Percentiles rank a stretch among this genome's conserved stretches.
phyloP scores from a whole-genome alignment of 2,888 invertebrate species.

The Cylloceria caligata region DNA sequence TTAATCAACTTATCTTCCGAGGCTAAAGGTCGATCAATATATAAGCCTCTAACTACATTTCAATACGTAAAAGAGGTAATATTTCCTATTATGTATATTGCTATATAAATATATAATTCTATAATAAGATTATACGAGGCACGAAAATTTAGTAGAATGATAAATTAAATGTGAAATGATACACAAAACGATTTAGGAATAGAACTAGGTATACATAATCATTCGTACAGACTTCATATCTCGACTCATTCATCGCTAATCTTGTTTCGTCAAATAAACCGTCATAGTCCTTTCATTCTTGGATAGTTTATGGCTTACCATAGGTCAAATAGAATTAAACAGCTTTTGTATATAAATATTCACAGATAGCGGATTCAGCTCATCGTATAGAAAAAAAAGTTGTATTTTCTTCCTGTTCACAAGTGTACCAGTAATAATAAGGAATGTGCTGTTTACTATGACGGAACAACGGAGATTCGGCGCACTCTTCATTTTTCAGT shows the following conservation, averaged over 20 bases:
- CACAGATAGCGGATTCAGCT: not conserved
- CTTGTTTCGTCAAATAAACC: not conserved
- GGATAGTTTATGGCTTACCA: not conserved
- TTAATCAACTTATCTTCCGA: too few species aligned
- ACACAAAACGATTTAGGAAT: not conserved
- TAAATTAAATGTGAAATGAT: not conserved
- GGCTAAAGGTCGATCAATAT: not conserved
- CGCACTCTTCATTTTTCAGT: not conserved
- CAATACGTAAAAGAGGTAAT: not conserved
- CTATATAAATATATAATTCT: not conserved
- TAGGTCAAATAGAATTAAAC: not conserved
- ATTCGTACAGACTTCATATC: not conserved
- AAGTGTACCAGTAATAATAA: not conserved
- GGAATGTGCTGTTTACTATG: not conserved
- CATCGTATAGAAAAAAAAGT: not conserved
- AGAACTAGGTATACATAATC: constrained; percentile 1
- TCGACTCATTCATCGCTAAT: constrained; percentile 2
- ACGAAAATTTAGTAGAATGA: not conserved
- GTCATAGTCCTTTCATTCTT: not conserved
- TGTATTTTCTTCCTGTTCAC: not conserved
- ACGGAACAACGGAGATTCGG: constrained; percentile 3
- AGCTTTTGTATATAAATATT: not conserved
- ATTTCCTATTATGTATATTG: not conserved
- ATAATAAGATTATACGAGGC: not conserved
- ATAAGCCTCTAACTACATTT: not conserved